phyloP scores from a whole-genome alignment of 1,140 invertebrate species.

The Antheraea pernyi region DNA sequence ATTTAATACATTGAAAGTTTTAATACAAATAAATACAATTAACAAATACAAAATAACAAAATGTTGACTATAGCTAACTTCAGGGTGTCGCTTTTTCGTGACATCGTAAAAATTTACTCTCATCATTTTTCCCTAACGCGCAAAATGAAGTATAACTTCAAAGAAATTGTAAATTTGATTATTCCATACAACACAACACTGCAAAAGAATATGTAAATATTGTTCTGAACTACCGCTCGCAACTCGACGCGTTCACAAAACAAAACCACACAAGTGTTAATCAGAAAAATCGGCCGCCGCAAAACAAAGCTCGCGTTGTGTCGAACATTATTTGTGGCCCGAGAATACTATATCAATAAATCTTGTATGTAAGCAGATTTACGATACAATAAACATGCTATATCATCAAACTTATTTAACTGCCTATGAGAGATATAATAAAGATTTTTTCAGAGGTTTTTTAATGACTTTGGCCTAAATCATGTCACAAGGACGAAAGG shows the following conservation, averaged over 20 bases:
- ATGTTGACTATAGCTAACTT: no score
- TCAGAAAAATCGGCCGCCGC: slow-evolving; percentile 31
- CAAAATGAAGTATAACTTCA: no score
- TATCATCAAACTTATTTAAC: slow-evolving; percentile 55
- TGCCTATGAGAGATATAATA: slow-evolving; percentile 19
- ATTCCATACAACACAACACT: no score
- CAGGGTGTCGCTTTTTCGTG: no score
- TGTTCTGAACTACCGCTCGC: not conserved
- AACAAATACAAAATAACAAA: no score
- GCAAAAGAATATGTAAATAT: not conserved
- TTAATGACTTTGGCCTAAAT: slow-evolving; percentile 15
- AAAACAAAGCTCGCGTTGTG: slow-evolving; percentile 43
- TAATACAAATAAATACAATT: no score
- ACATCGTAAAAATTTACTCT: no score
- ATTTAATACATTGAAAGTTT: no score
- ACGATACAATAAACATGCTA: slow-evolving; percentile 61
- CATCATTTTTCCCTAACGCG: no score
- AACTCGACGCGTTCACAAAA: not conserved
- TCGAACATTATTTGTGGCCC: slow-evolving; percentile 56
- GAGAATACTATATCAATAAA: slow-evolving; percentile 49
- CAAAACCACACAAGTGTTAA: slow-evolving; percentile 16
- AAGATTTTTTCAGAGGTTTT: slow-evolving; percentile 4
- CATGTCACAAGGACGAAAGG: slow-evolving; percentile 12
- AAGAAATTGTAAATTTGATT: no score
- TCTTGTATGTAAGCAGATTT: slow-evolving; percentile 54